Percentiles rank a stretch among this genome's conserved stretches.
Evolutionary conservation across 2,113 vertebrate species (phyloP).

Genomic region (Oceanodroma tethys): DNA sequence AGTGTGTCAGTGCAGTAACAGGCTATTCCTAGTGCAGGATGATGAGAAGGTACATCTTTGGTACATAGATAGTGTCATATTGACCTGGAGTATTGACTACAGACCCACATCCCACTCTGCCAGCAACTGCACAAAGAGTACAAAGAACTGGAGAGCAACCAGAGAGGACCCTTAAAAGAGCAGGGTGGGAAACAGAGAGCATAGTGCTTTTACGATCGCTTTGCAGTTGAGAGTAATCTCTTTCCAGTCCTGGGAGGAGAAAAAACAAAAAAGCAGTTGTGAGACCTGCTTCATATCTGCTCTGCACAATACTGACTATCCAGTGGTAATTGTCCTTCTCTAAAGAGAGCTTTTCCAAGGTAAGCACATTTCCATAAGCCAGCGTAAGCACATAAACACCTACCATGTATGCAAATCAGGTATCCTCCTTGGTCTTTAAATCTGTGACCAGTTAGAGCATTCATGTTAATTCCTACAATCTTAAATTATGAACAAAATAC

Average conservation of each 20-base stretch:
- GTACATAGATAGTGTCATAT: neutral
- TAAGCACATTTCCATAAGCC: neutral
- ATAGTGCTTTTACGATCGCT: neutral
- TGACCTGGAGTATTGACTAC: neutral
- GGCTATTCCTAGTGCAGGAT: neutral
- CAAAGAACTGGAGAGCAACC: neutral
- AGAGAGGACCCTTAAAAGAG: neutral
- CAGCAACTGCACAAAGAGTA: neutral
- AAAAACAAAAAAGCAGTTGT: neutral
- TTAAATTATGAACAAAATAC: neutral
- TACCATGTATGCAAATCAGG: neutral
- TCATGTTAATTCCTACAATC: neutral
- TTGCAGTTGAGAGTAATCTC: neutral
- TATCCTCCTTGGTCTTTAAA: neutral
- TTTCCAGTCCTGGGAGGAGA: neutral
- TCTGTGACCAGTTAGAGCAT: neutral
- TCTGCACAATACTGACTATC: neutral
- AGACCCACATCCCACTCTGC: neutral
- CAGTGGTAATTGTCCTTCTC: neutral
- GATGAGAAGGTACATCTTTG: neutral
- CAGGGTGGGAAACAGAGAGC: neutral
- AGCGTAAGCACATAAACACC: neutral
- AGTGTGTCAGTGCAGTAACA: neutral
- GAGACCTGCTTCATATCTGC: neutral
- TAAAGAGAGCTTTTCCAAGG: neutral